A percentile compares a stretch with the other conserved stretches of the same genome.
phyloP scores from a whole-genome alignment of 2,797 vertebrate species.

The Pipistrellus nathusii region DNA sequence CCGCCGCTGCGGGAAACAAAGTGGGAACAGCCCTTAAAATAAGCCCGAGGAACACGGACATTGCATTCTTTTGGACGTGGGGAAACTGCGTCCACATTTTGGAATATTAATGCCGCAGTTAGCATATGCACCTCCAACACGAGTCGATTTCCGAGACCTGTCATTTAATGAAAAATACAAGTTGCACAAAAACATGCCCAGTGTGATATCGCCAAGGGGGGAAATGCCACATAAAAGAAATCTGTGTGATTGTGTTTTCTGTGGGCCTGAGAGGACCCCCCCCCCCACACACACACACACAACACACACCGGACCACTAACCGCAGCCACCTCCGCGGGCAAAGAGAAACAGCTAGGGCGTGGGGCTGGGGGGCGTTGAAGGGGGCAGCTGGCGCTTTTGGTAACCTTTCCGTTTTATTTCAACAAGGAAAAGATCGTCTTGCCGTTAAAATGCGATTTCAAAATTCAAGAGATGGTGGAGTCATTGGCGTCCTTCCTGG shows the following conservation, averaged over 20 bases:
- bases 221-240: background rate
- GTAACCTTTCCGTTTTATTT: slow-evolving; percentile 26
- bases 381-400: background rate
- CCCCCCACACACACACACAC: too few relatives aligned
- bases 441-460: slow-evolving; percentile 60
- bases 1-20: background rate
- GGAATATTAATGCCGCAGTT: background rate
- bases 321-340: background rate
- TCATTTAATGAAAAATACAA: background rate
- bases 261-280: background rate
- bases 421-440: slow-evolving; percentile 47
- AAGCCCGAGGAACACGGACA: background rate
- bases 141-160: background rate
- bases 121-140: background rate
- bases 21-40: background rate
- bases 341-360: background rate
- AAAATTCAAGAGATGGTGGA: slow-evolving; percentile 62
- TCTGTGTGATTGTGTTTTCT: background rate
- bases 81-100: background rate
- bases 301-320: background rate
- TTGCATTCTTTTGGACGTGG: background rate
- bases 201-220: background rate
- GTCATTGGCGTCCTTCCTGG: slow-evolving; percentile 56
- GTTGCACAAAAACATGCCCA: background rate
- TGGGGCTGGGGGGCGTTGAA: background rate